Evolutionary conservation across 2,113 vertebrate species (phyloP).

Genomic region (Gorsachius goisagi): DNA sequence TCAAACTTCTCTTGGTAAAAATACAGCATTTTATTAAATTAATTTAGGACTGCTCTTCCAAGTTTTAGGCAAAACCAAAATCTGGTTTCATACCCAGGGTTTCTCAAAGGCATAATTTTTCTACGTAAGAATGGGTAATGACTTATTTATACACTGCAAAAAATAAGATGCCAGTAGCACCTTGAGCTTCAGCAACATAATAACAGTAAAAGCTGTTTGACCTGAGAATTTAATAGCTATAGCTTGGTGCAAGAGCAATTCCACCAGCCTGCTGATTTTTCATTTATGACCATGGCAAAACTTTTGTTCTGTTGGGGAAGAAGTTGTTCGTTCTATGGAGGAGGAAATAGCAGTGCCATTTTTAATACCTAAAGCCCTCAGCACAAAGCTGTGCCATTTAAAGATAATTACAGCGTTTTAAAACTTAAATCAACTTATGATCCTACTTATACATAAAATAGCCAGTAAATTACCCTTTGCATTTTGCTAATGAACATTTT

Average conservation of each 20-base stretch:
- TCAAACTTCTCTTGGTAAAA: not conserved
- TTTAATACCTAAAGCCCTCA: not conserved
- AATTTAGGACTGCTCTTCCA: not conserved
- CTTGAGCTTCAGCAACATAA: not conserved
- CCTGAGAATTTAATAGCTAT: not conserved
- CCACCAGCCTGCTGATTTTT: not conserved
- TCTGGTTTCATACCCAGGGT: not conserved
- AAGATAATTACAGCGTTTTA: slow-evolving; percentile 36
- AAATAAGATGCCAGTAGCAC: not conserved
- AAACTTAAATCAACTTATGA: slow-evolving; percentile 25
- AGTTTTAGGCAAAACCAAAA: not conserved
- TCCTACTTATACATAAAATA: slow-evolving; percentile 23
- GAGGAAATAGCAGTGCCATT: not conserved
- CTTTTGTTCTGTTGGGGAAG: not conserved
- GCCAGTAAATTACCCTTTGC: slow-evolving; percentile 28
- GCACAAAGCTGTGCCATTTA: slow-evolving; percentile 7
- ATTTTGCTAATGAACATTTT: slow-evolving; percentile 48
- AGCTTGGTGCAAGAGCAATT: not conserved
- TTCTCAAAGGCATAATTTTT: not conserved
- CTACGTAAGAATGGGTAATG: not conserved
- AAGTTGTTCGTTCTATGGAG: not conserved
- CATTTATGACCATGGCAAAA: not conserved
- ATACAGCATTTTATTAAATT: not conserved
- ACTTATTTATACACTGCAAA: not conserved
- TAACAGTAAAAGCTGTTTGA: not conserved